Base-by-base conservation (phyloP, 1,140 invertebrate species). In the Polypedilum vanderplanki region DNA sequence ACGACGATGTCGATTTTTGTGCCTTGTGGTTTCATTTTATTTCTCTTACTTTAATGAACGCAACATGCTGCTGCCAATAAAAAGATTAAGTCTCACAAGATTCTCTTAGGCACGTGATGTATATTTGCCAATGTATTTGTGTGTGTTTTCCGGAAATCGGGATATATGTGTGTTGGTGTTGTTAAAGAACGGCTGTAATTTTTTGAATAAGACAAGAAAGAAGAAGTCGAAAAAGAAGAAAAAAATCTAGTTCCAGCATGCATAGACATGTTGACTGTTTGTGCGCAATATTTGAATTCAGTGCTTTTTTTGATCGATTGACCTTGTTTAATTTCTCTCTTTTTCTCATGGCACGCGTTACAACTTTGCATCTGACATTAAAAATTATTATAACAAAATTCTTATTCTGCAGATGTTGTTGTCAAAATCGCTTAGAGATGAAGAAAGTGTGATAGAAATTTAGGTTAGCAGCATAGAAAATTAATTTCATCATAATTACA, bases 211-310 rank as follows among this genome's bases (percentile, higher is more conserved):
- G 12, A 3, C 46, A 57, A 15, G 12, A 15, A 15, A 15, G n/a
- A 57, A 15, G 7, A 57, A 57, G 46, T 4, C 12, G 46, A 57
- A 57, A 15, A 57, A 12, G 12, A 12, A 57, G 15, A n/a, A 57
- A 57, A n/a, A 57, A 57, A 57, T 57, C 46, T 57, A 57, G 46
- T 57, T 57, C n/a, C 46, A n/a, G 46, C 46, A 57, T 57, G 46
- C n/a, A 12, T 57, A 57, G 46, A 57, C 46, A 57, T 57, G 46
- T 57, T n/a, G 46, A n/a, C 46, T 57, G 46, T 33, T 33, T 33
- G 24, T 33, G 24, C 24, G 24, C 5, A 33, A n/a, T n/a, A n/a
- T n/a, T n/a, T n/a, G n/a, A n/a, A n/a, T n/a, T 46, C 41, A 8
- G 41, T 7, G 15, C 41, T 46, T n/a, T n/a, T n/a, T n/a, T 33